phyloP scores from a whole-genome alignment of 1,140 invertebrate genomes.

The Drosophila kepulauana region DNA sequence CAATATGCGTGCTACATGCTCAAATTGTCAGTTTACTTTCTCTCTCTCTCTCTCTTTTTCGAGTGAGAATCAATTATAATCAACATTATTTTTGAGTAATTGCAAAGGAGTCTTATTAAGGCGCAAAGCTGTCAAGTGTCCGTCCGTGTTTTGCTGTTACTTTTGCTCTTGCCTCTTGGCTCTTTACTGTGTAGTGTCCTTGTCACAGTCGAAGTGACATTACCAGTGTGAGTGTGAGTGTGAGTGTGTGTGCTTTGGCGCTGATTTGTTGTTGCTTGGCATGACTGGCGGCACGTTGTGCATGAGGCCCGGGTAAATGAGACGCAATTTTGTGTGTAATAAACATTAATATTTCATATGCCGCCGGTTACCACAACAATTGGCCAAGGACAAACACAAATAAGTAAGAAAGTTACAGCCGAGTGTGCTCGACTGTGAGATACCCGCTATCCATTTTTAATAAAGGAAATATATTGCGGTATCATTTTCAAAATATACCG shows the following conservation, averaged over 20 bases:
- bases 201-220: background rate
- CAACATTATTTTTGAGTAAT: conserved; percentile 24
- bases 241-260: background rate
- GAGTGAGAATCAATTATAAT: conserved; percentile 40
- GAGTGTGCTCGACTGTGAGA: too few species aligned
- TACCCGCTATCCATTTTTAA: too few species aligned
- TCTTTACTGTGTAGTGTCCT: background rate
- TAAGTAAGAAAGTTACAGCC: too few species aligned
- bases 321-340: conserved; percentile 25
- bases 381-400: conserved; percentile 21
- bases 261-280: conserved; percentile 25
- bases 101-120: background rate
- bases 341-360: conserved; percentile 38
- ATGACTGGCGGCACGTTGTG: conserved; percentile 28
- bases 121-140: conserved; percentile 15
- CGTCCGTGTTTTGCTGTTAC: background rate
- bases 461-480: too few species aligned
- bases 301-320: conserved; percentile 4
- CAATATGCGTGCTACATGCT: background rate
- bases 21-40: background rate
- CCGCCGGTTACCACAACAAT: conserved; percentile 13
- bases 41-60: background rate
- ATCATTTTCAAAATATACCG: too few species aligned
- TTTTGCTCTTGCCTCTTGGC: background rate
- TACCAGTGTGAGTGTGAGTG: background rate